Evolutionary conservation across 2,113 vertebrate genomes (phyloP).

Genomic region (Dipodomys spectabilis): DNA sequence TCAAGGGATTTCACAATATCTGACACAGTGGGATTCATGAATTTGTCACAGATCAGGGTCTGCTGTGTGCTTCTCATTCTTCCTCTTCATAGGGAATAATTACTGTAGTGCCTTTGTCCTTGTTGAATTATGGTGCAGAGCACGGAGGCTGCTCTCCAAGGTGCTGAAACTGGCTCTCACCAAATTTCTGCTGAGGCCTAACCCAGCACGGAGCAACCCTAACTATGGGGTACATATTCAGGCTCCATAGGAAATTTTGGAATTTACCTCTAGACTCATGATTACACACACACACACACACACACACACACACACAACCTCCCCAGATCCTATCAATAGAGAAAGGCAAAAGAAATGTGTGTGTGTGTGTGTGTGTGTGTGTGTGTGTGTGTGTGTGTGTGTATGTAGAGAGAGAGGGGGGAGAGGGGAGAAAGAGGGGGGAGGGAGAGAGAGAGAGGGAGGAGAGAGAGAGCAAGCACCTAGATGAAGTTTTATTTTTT

Average conservation of each 20-base stretch:
- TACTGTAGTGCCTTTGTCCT: background rate
- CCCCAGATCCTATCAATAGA: background rate
- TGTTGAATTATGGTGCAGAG: background rate
- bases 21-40: background rate
- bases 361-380: no score
- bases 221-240: background rate
- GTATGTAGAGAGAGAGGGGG: background rate
- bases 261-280: background rate
- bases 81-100: background rate
- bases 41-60: slow-evolving; percentile 2
- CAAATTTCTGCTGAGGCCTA: background rate
- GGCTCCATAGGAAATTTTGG: slow-evolving; percentile 5
- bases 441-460: background rate
- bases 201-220: background rate
- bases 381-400: no score
- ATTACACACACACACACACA: no score
- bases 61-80: slow-evolving; percentile 29
- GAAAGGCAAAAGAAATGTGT: background rate
- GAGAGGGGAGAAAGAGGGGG: background rate
- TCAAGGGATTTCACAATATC: slow-evolving; percentile 31
- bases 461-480: background rate
- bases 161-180: slow-evolving; percentile 49
- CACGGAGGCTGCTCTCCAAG: slow-evolving; percentile 41
- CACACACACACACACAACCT: background rate
- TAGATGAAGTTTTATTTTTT: background rate